These are phyloP conservation scores for Perognathus longimembris DNA, from an alignment of 2,113 vertebrate species.

Conservation along the genomic window DNA sequence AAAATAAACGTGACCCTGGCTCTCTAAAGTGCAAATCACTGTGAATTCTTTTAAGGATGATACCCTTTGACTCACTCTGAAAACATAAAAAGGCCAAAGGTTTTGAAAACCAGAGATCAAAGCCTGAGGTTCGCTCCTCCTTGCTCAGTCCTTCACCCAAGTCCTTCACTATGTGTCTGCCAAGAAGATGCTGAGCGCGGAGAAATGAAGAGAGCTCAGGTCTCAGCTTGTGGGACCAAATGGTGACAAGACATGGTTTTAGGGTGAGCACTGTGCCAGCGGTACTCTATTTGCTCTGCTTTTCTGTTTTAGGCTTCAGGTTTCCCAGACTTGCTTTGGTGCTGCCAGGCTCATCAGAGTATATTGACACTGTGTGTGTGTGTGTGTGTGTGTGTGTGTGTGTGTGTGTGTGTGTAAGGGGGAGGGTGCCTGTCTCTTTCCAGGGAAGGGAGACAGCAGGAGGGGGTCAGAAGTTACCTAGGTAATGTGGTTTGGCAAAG, in stretches of 20 bases:
- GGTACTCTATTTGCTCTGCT: not conserved
- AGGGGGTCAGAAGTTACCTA: not conserved
- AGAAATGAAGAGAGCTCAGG: not conserved
- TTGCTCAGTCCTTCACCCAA: not conserved
- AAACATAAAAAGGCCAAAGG: not conserved
- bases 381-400: not conserved
- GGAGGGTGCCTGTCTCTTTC: not conserved
- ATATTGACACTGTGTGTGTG: not conserved
- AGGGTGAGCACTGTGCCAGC: too few relatives aligned
- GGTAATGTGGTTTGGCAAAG: not conserved
- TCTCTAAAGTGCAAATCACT: not conserved
- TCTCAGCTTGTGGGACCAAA: not conserved
- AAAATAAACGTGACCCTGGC: not conserved
- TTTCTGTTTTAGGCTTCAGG: not conserved
- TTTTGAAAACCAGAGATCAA: not conserved
- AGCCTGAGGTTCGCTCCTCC: not conserved
- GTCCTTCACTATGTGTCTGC: not conserved
- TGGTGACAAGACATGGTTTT: not conserved
- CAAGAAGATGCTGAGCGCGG: not conserved
- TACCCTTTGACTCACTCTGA: not conserved
- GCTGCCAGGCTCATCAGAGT: not conserved
- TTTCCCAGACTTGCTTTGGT: not conserved
- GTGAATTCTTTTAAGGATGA: not conserved
- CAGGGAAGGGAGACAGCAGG: not conserved
- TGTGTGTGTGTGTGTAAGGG: not conserved